Evolutionary conservation across 2,113 vertebrate species (phyloP).

Genomic region (Apaloderma vittatum): DNA sequence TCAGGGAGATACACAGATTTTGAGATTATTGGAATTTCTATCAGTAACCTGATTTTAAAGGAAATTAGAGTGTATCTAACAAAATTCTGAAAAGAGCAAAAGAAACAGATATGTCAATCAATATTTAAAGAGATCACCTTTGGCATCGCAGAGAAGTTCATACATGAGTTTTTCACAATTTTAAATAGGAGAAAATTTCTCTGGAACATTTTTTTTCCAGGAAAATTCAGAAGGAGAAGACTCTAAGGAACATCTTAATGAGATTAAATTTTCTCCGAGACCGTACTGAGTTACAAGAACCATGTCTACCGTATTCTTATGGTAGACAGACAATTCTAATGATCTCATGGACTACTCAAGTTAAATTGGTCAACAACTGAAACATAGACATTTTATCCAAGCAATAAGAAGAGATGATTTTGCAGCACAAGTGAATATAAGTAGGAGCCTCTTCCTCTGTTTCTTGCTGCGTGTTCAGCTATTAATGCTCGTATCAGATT

Average conservation of each 20-base stretch:
- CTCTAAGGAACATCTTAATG: background rate
- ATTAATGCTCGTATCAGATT: background rate
- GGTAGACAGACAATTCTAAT: background rate
- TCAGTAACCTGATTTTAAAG: background rate
- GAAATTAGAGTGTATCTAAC: background rate
- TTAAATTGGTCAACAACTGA: background rate
- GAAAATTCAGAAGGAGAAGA: background rate
- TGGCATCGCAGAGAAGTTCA: background rate
- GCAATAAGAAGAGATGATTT: background rate
- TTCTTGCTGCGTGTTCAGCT: background rate
- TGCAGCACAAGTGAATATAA: background rate
- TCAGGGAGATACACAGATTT: background rate
- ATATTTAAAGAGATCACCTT: background rate
- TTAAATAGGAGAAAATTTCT: background rate
- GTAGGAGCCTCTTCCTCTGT: background rate
- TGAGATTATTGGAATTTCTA: background rate
- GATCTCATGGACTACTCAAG: background rate
- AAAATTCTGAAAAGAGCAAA: background rate
- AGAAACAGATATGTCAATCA: background rate
- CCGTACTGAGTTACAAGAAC: background rate
- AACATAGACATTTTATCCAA: background rate
- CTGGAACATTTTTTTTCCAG: background rate
- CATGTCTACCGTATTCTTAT: background rate
- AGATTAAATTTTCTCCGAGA: background rate
- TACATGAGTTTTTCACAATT: background rate